These are phyloP conservation scores for Clytia hemisphaerica DNA, from an alignment of 30 jellyfish, hydroid and myxozoan species.

Conservation along the genomic window DNA sequence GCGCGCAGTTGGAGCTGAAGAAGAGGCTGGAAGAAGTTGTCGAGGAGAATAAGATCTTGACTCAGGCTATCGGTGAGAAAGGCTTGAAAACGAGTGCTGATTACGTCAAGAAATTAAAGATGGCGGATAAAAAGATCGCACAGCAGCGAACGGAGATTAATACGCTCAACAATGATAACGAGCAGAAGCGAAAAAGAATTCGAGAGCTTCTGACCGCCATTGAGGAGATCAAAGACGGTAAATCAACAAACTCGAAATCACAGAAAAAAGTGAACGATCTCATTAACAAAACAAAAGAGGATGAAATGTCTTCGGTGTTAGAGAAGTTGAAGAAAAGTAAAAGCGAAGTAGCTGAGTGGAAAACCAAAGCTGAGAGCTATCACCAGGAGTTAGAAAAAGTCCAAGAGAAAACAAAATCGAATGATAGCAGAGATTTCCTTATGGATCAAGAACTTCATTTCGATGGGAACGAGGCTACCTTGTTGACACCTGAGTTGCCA, in stretches of 20 bases:
- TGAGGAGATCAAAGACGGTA: conserved; percentile 16
- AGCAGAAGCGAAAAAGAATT: conserved; percentile 18
- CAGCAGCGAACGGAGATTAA: conserved; percentile 19
- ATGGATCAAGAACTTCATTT: neutral
- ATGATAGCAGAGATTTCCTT: neutral
- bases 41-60: neutral
- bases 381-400: conserved; percentile 8
- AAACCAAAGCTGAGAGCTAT: conserved; percentile 1
- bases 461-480: neutral
- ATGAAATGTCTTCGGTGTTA: conserved; percentile 5
- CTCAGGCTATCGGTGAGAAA: neutral
- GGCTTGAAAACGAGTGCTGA: too few species aligned
- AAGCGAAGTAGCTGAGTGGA: conserved; percentile 16
- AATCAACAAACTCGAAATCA: neutral
- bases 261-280: neutral
- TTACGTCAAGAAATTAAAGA: neutral
- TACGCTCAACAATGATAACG: neutral
- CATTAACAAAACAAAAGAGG: neutral
- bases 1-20: conserved; percentile 44
- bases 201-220: conserved; percentile 1
- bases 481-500: neutral
- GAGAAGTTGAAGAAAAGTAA: conserved; percentile 12
- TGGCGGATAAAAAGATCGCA: neutral
- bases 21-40: conserved; percentile 26
- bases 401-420: neutral